Conservation (phyloP, 2,113 vertebrate species). For the Paracanthobrama guichenoti region DNA sequence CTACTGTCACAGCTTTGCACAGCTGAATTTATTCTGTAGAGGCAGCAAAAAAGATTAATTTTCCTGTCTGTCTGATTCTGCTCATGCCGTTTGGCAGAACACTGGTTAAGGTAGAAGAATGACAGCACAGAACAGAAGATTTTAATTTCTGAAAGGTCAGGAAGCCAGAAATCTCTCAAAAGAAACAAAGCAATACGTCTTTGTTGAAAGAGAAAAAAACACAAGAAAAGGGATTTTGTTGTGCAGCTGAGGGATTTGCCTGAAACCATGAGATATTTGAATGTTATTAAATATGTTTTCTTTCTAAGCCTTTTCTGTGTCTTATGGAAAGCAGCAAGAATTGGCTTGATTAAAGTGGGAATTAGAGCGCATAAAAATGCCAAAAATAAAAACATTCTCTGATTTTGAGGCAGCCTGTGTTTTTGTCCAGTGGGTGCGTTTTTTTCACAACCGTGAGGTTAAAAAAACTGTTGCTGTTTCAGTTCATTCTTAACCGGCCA, state of each 20-base stretch:
- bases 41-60: neutral
- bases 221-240: neutral
- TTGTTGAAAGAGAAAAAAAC: neutral
- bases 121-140: neutral
- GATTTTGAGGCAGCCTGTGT: neutral
- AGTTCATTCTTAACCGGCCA: neutral
- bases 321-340: neutral
- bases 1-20: neutral
- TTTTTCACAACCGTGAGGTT: neutral
- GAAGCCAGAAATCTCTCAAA: neutral
- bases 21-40: neutral
- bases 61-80: conserved; percentile 9
- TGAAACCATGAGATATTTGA: conserved; percentile 6
- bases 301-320: neutral
- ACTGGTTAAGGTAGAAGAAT: conserved; percentile 8
- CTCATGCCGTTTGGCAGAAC: conserved; percentile 14
- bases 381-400: neutral
- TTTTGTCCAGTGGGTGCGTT: neutral
- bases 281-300: conserved; percentile 11
- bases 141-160: neutral
- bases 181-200: neutral
- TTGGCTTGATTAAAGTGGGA: conserved; percentile 28
- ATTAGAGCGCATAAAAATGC: neutral
- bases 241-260: neutral
- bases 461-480: neutral